Evolutionary conservation across 2,113 vertebrate species (phyloP).

Genomic region (Albula goreensis): DNA sequence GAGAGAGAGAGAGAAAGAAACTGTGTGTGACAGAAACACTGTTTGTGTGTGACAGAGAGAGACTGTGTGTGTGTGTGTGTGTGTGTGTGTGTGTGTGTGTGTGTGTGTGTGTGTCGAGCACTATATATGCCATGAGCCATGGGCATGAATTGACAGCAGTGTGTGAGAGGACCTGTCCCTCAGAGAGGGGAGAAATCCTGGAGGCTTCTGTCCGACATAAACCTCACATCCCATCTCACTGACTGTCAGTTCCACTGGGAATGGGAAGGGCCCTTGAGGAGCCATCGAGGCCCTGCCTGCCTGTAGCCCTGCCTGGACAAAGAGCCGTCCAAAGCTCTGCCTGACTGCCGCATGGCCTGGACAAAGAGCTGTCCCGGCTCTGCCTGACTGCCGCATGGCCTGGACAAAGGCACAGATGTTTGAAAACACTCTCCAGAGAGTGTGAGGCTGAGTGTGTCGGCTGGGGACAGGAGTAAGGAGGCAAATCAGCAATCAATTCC

Average conservation of each 20-base stretch:
- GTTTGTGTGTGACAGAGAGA: too few relatives aligned
- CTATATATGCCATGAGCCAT: background rate
- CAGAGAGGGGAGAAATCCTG: conserved; percentile 6
- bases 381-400: too few relatives aligned
- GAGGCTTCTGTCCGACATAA: conserved; percentile 9
- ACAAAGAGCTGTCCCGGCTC: background rate
- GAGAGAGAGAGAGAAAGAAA: too few relatives aligned
- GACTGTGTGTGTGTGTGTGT: too few relatives aligned
- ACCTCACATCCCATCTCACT: background rate
- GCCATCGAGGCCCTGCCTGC: background rate
- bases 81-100: background rate
- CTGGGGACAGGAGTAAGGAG: background rate
- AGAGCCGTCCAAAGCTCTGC: conserved; percentile 9
- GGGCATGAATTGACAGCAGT: background rate
- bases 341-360: conserved; percentile 1
- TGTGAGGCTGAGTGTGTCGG: background rate
- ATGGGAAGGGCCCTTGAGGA: conserved; percentile 7
- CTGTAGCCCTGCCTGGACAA: background rate
- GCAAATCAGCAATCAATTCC: background rate
- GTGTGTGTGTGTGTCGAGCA: background rate
- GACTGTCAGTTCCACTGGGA: conserved; percentile 19
- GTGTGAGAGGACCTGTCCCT: conserved; percentile 10
- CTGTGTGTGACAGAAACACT: too few relatives aligned
- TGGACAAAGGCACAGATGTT: conserved; percentile 8
- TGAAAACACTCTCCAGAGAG: conserved; percentile 15